These are phyloP conservation scores for Digitonthophagus gazella DNA, from an alignment of 2,888 invertebrate species.

Conservation along the genomic window DNA sequence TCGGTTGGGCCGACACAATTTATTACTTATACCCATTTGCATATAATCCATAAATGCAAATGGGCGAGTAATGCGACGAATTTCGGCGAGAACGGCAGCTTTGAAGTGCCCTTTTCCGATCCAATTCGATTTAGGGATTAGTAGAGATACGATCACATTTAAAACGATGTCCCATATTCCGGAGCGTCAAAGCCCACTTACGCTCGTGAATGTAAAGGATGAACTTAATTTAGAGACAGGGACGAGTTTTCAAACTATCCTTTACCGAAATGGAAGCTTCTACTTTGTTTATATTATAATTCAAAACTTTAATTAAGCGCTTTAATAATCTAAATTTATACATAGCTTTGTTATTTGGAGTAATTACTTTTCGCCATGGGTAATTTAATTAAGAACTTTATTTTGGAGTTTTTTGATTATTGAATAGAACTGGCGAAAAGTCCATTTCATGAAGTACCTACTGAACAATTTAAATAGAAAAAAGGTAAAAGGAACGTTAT, in stretches of 20 bases:
- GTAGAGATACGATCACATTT: neutral
- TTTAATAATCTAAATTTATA: neutral
- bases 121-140: neutral
- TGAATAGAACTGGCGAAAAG: neutral
- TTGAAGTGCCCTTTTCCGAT: neutral
- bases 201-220: neutral
- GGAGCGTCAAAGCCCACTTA: neutral
- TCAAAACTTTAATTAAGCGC: neutral
- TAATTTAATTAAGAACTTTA: neutral
- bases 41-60: neutral
- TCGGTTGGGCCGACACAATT: neutral
- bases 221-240: neutral
- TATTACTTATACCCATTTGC: neutral
- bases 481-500: neutral
- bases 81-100: neutral
- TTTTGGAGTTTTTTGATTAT: neutral
- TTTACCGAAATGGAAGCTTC: neutral
- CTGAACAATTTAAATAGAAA: neutral
- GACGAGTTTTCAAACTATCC: neutral
- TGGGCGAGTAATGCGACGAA: neutral
- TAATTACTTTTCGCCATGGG: no score
- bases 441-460: neutral
- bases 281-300: neutral
- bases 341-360: neutral
- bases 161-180: neutral